Base-by-base conservation (phyloP, 2,797 vertebrate genomes). In the Anabas testudineus region DNA sequence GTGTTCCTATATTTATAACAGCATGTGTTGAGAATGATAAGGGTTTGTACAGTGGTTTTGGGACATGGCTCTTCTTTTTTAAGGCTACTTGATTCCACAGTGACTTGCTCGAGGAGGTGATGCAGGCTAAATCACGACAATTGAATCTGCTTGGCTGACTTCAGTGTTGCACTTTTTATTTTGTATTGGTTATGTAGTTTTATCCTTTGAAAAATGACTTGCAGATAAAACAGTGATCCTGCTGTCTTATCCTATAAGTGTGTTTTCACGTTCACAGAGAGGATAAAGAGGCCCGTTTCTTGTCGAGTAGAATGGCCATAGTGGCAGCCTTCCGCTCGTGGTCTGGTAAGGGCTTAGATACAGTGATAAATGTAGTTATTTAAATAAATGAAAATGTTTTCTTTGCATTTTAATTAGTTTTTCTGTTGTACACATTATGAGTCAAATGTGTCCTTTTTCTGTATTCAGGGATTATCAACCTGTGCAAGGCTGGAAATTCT, bases 221-320 rank as follows among this genome's bases (percentile, higher is more conserved):
- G 41, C 47, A 48, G 4, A 45, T 32, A 57, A 57, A 30, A 30
- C 39, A 28, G 55, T 47, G 21, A 55, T 74, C 52, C 7, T 64
- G 46, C n/a, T n/a, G n/a, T n/a, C n/a, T n/a, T n/a, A n/a, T n/a
- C n/a, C n/a, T n/a, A n/a, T n/a, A n/a, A n/a, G 30, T 69, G 9
- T 10, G 30, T 81, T 76, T 78, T 70, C 10, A 16, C 59, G 47
- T 67, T 72, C 14, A 55, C 88, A 99, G 98, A 90, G 98, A 99
- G 79, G 98, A 99, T 92, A 92, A 96, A 93, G 97, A 99, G 89
- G 94, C 97, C 34, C 95, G 97, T 9, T 98, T 99, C 88, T 90
- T 98, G 87, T 97, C 98, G 14, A 99, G 98, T 89, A 97, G 96
- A 90, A 97, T 99, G 97, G 97, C 97, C 51, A 99, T 99, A 71